These are phyloP conservation scores for Amphipyra berbera DNA, from an alignment of 2,888 invertebrate genomes.

Conservation along the genomic window DNA sequence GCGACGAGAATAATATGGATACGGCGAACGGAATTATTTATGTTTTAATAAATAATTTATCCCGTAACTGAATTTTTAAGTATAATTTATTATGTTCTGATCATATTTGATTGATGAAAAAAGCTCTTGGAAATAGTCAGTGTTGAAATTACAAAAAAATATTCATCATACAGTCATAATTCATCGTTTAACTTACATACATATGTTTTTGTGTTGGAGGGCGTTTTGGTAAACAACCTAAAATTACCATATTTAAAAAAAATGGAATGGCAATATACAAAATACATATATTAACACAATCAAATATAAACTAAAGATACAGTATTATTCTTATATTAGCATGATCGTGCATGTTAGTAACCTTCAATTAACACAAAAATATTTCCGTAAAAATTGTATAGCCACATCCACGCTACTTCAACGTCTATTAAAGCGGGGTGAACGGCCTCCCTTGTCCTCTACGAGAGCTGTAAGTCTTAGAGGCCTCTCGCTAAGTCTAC, in stretches of 20 bases:
- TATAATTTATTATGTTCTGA: neutral
- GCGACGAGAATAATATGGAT: slow-evolving; percentile 54
- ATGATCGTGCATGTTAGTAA: slow-evolving; percentile 18
- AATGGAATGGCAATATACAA: neutral
- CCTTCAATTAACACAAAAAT: slow-evolving; percentile 33
- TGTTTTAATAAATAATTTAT: neutral
- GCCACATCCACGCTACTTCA: slow-evolving; percentile 66
- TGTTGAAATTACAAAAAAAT: too few species aligned
- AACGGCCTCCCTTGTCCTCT: slow-evolving; percentile 84
- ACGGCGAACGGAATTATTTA: slow-evolving; percentile 4
- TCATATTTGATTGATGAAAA: too few species aligned
- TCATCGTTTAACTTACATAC: too few species aligned
- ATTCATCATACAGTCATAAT: too few species aligned
- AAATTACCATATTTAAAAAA: neutral
- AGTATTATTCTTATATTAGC: slow-evolving; percentile 21
- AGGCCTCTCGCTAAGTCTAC: slow-evolving; percentile 73
- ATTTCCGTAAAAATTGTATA: slow-evolving; percentile 35
- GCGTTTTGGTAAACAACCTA: too few species aligned
- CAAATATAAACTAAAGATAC: neutral
- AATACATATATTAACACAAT: neutral
- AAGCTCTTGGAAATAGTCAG: too few species aligned
- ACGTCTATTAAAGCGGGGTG: slow-evolving; percentile 72
- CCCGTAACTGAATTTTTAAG: too few species aligned
- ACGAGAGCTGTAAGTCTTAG: slow-evolving; percentile 74
- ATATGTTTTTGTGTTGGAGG: too few species aligned